A percentile compares a stretch with the other conserved stretches of the same genome.
These are phyloP conservation scores for Tenthredo scrophulariae DNA, from an alignment of 2,888 invertebrate genomes.

Conservation along the genomic window DNA sequence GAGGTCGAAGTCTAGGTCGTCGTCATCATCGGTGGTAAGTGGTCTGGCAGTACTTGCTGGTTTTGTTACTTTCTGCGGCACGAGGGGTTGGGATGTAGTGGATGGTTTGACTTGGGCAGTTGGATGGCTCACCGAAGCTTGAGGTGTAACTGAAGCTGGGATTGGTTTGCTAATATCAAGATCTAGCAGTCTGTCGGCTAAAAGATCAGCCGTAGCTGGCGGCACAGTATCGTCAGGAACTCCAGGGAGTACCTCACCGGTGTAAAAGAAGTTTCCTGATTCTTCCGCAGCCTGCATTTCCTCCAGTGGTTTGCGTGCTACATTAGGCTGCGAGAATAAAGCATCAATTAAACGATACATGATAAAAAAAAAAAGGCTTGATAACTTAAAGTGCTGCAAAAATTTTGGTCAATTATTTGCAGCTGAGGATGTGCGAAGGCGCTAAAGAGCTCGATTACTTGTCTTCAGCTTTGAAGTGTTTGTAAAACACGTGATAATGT, in stretches of 20 bases:
- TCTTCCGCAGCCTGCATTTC: conserved; percentile 85
- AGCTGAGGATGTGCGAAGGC: neutral
- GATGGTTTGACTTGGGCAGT: conserved; percentile 53
- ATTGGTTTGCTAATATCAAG: conserved; percentile 62
- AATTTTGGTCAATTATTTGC: neutral
- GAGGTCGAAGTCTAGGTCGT: conserved; percentile 91
- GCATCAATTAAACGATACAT: neutral
- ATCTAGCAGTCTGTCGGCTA: conserved; percentile 67
- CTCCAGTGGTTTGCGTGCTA: conserved; percentile 85
- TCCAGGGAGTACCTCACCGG: conserved; percentile 56
- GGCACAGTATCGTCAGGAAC: conserved; percentile 47
- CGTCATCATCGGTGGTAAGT: conserved; percentile 79
- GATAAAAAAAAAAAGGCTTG: neutral
- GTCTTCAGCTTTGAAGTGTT: conserved; percentile 33
- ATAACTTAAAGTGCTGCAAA: neutral
- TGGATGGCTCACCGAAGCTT: conserved; percentile 52
- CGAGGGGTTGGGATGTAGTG: conserved; percentile 53
- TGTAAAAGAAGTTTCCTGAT: conserved; percentile 78
- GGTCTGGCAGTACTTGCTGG: conserved; percentile 70
- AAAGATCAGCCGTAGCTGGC: conserved; percentile 58
- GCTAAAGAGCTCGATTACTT: conserved; percentile 26
- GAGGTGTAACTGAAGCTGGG: conserved; percentile 26
- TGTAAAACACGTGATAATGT: conserved; percentile 46
- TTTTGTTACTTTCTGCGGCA: conserved; percentile 63
- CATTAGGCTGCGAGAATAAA: conserved; percentile 79